phyloP scores from a whole-genome alignment of 2,113 vertebrate species.

The Emydura subglobosa region DNA sequence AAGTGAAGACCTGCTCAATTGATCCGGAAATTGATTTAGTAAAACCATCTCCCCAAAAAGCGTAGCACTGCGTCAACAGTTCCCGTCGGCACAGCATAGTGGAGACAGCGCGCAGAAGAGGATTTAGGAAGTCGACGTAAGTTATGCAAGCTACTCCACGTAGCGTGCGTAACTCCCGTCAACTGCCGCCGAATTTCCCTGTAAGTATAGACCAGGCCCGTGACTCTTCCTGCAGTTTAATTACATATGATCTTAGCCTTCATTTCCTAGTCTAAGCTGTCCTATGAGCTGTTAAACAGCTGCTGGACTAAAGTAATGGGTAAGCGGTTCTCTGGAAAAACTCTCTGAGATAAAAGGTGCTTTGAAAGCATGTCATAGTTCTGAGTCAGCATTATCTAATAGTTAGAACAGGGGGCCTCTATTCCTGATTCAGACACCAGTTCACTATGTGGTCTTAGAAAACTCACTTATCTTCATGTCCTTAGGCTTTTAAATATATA shows the following conservation, averaged over 20 bases:
- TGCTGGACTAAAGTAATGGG: not conserved
- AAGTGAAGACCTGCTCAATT: no score
- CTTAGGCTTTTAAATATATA: not conserved
- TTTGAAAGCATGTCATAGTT: not conserved
- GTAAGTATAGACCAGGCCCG: no score
- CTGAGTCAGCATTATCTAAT: not conserved
- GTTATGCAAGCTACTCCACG: no score
- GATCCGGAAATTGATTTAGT: no score
- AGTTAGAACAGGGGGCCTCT: not conserved
- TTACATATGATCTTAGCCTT: constrained; percentile 35
- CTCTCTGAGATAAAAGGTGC: not conserved
- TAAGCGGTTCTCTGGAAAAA: not conserved
- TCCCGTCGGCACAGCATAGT: no score
- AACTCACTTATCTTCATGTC: not conserved
- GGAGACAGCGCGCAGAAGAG: no score
- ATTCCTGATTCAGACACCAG: not conserved
- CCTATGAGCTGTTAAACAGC: not conserved
- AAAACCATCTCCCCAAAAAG: no score
- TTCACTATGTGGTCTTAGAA: not conserved
- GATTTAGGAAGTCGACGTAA: no score
- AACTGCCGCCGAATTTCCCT: no score
- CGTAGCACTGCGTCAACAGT: no score
- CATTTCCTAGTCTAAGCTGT: constrained; percentile 12
- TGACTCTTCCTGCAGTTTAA: constrained; percentile 47
- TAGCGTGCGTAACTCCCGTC: no score